Evolutionary conservation across 2,113 vertebrate genomes (phyloP), one percentile per base, ranked within the genome.

Genomic region (Caloenas nicobarica): DNA sequence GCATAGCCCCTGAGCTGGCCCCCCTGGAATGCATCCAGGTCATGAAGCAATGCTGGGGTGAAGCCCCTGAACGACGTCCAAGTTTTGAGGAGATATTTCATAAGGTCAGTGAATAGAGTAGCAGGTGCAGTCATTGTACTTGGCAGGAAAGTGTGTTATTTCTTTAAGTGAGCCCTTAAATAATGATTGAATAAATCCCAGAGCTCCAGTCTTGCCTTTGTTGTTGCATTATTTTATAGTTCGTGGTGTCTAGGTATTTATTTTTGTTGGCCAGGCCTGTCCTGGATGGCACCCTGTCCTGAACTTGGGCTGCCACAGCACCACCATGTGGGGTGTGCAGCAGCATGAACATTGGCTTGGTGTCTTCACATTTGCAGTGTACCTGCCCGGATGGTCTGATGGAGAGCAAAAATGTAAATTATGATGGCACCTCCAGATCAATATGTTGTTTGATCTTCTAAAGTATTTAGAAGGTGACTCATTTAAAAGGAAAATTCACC

Each of bases 1-100:
- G 97, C 1, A 97, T 99, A 89, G 96, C 98, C 62, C 98, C 98
- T 4, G 99, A 99, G 82, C 96, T 98, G 80, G 98, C 98, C 26
- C 99, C 99, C 6, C 94, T 98, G 91, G 98, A 98, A 81, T 99
- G 99, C 50, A 98, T 99, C 91, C 99, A 99, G 95, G 95, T 99
- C 65, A 99, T 99, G 99, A 99, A 99, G 92, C 98, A 99, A 79
- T 99, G 99, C 96, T 99, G 99, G 99, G 98, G 98, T 56, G 99
- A 99, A 96, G 93, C 95, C 69, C 98, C 98, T 0, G 99, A 99
- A 16, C 97, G 98, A 73, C 97, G 98, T 53, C 99, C 99, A 9
- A 92, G 94, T 4, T 99, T 99, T 89, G 98, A 99, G 70, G 98
- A 99, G 96, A 98, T 99, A 86, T 99, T 99, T 96, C 98, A 98